phyloP scores from a whole-genome alignment of 2,888 invertebrate genomes.

The Andrena haemorrhoa region DNA sequence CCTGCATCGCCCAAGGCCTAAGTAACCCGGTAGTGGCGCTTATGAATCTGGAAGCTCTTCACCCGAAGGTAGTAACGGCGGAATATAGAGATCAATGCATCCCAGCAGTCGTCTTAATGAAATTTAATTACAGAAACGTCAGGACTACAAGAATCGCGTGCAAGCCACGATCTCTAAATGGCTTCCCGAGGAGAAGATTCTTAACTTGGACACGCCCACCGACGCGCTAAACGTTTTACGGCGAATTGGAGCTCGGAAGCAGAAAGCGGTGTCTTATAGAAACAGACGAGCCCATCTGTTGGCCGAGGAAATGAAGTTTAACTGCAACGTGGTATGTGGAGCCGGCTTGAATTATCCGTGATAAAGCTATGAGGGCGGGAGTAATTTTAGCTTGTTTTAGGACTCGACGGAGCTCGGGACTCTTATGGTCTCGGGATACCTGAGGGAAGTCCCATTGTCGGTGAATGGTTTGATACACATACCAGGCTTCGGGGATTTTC shows the following conservation, averaged over 20 bases:
- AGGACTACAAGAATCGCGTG: conserved; percentile 89
- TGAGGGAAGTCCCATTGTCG: conserved; percentile 93
- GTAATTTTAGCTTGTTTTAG: conserved; percentile 53
- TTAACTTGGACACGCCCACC: conserved; percentile 90
- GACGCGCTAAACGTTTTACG: conserved; percentile 92
- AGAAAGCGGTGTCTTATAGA: conserved; percentile 90
- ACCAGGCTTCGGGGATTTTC: conserved; percentile 97
- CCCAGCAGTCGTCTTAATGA: neutral
- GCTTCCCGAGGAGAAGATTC: conserved; percentile 93
- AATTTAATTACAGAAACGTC: conserved; percentile 86
- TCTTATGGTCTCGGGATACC: conserved; percentile 93
- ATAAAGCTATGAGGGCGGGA: neutral
- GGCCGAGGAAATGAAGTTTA: conserved; percentile 92
- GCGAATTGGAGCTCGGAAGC: conserved; percentile 93
- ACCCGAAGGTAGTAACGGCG: conserved; percentile 87
- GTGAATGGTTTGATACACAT: conserved; percentile 96
- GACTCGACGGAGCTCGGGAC: conserved; percentile 86
- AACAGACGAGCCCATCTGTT: conserved; percentile 93
- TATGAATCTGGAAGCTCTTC: conserved; percentile 91
- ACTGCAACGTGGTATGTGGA: conserved; percentile 84
- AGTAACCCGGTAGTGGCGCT: conserved; percentile 92
- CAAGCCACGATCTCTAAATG: conserved; percentile 89
- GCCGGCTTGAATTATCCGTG: neutral
- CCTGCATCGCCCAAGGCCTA: conserved; percentile 93
- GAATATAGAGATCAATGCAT: neutral